A percentile compares a stretch with the other conserved stretches of the same genome.
Evolutionary conservation across 2,888 invertebrate species (phyloP).

Genomic region (Scelioninae gen. 1): DNA sequence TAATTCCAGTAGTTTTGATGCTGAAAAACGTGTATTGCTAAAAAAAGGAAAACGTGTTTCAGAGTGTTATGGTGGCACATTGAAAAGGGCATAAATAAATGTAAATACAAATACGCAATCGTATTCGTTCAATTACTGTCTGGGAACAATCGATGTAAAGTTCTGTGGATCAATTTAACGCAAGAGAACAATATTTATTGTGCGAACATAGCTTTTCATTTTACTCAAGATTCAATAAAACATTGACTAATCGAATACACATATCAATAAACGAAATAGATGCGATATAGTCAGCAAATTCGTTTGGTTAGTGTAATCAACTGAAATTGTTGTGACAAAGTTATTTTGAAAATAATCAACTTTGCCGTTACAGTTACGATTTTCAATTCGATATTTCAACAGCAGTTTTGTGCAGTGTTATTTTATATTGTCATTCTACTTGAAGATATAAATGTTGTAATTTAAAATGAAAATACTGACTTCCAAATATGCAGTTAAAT

Average conservation of each 20-base stretch:
- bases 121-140: constrained; percentile 22
- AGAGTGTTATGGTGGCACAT: no score
- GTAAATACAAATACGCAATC: not conserved
- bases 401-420: no score
- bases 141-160: constrained; percentile 17
- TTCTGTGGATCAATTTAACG: constrained; percentile 22
- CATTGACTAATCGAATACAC: constrained; percentile 37
- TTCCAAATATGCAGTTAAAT: no score
- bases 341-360: constrained; percentile 41
- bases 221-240: constrained; percentile 53
- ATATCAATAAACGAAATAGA: constrained; percentile 47
- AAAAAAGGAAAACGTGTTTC: no score
- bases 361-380: not conserved
- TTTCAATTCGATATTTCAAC: no score
- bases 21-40: no score
- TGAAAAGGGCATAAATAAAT: not conserved
- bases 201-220: constrained; percentile 29
- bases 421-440: no score
- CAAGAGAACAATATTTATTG: constrained; percentile 49
- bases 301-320: constrained; percentile 40
- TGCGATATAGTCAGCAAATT: constrained; percentile 44
- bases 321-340: constrained; percentile 18
- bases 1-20: not conserved
- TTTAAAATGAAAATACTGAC: no score
- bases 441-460: no score